Conservation (phyloP, 2,797 vertebrate genomes). For the Hypotaenidia okinawae region DNA sequence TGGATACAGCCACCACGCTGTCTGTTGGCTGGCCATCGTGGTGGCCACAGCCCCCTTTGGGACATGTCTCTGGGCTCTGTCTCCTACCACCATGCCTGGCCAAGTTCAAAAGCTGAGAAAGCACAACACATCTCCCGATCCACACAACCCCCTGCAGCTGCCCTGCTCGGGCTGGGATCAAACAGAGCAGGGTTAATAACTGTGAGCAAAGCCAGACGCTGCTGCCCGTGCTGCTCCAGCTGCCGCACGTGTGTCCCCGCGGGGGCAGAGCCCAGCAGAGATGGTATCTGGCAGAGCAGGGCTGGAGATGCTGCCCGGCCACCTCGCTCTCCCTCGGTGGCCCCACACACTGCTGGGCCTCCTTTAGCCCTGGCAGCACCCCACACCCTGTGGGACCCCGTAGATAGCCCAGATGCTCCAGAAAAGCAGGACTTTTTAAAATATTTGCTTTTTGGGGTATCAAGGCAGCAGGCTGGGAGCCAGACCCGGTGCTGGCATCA, state of each 20-base stretch:
- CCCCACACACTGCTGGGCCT: neutral
- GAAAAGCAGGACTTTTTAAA: neutral
- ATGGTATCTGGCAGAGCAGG: slow-evolving; percentile 1
- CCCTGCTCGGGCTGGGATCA: neutral
- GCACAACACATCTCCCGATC: neutral
- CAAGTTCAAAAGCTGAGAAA: slow-evolving; percentile 50
- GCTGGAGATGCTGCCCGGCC: fast-evolving
- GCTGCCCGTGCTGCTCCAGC: neutral
- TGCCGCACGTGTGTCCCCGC: neutral
- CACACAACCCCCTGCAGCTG: neutral
- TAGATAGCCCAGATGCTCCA: neutral
- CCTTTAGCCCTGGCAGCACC: neutral
- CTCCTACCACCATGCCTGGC: neutral
- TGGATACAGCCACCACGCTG: fast-evolving
- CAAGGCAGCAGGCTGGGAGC: neutral
- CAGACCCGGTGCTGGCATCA: neutral
- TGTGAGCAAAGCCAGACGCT: slow-evolving; percentile 61
- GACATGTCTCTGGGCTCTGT: neutral
- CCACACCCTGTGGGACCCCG: fast-evolving
- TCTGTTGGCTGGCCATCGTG: fast-evolving
- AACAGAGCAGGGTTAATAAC: neutral
- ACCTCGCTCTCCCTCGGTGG: fast-evolving
- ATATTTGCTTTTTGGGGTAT: neutral
- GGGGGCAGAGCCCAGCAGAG: neutral
- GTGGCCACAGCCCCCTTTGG: neutral